Evolutionary conservation across 1,140 invertebrate species (phyloP).

Genomic region (Reticulitermes speratus): DNA sequence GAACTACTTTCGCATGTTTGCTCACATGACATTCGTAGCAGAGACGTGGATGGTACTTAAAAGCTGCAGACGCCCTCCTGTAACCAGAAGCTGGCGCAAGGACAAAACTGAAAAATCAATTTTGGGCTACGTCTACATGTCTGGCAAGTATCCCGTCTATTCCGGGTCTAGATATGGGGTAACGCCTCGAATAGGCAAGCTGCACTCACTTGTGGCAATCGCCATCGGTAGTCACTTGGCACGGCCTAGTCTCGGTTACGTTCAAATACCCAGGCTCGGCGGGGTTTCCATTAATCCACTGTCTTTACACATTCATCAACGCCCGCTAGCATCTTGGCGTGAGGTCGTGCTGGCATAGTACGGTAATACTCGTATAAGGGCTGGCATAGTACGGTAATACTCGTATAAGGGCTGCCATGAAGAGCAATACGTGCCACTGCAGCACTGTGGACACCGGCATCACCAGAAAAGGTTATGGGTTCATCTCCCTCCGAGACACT

Average conservation of each 20-base stretch:
- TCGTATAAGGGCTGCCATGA: no score
- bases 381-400: no score
- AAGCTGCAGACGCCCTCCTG: no score
- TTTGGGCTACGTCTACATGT: not conserved
- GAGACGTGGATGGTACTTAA: no score
- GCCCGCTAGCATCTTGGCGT: not conserved
- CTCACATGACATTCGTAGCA: no score
- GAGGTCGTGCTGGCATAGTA: not conserved
- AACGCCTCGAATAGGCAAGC: not conserved
- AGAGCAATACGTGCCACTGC: no score
- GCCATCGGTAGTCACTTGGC: not conserved
- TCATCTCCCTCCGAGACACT: no score
- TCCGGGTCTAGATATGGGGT: not conserved
- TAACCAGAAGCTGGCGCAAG: not conserved
- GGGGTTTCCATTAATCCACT: conserved; percentile 14
- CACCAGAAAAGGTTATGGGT: no score
- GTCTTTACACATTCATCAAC: not conserved
- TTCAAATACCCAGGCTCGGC: not conserved
- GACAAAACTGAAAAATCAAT: not conserved
- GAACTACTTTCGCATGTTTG: no score
- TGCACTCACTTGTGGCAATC: not conserved
- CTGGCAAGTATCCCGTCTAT: not conserved
- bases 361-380: no score
- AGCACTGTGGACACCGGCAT: no score
- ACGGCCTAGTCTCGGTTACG: not conserved